Base-by-base conservation (phyloP, 2,888 invertebrate species). In the Eupithecia pulchellata region DNA sequence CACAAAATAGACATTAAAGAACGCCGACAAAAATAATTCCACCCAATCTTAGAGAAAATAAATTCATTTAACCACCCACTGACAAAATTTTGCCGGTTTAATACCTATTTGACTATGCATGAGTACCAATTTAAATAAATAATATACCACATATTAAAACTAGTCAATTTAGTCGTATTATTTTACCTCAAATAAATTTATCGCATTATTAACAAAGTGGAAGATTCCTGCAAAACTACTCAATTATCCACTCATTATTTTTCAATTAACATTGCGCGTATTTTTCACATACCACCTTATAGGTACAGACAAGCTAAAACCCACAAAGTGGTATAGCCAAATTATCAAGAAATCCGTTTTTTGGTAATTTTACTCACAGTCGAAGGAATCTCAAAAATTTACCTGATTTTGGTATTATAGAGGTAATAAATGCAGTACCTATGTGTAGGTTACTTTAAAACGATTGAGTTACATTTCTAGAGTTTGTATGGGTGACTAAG, bases 221-320 rank as follows among this genome's bases (percentile, higher is more conserved):
- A 76, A 75, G 75, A 76, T 79, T 76, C 75, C 75, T 75, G 66
- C 67, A 66, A 77, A 75, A 76, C 76, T 77, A 73, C 77, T 77
- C 74, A 75, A 76, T 76, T 77, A 79, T 81, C 78, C 75, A 73
- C 77, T 81, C 79, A 75, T 84, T 82, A 84, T 78, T 77, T 77
- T 42, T 74, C 76, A 79, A 79, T 82, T 81, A 81, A 77, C 75
- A 75, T 78, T 76, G 68, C 70, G 76, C 81, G 80, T 81, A 77
- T 69, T 78, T 79, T 78, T 77, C 75, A 70, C 68, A 70, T 77
- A 73, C 61, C 57, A 70, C 57, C 66, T 66, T 55, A 6, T 4
- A 11, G 3, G 9, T 67, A 30, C 69, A 57, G 58, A 27, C 65
- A 58, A 61, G 61, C 9, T 34, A 34, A 36, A 64, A 63, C 58